These are phyloP conservation scores for Tautogolabrus adspersus DNA, from an alignment of 2,113 vertebrate genomes.

Conservation along the genomic window DNA sequence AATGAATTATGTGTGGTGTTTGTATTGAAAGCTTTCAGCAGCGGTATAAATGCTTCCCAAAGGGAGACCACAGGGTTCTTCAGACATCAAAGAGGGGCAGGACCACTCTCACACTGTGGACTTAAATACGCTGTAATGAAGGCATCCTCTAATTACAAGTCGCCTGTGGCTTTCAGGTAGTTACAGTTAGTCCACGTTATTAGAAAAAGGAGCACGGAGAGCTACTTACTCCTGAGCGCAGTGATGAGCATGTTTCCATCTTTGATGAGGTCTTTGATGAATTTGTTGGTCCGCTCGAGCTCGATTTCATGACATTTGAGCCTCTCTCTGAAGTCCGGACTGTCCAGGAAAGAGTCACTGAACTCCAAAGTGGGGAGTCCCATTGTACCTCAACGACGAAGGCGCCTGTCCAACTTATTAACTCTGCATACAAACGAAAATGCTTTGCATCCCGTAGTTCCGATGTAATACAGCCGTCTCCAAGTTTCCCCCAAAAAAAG, in stretches of 20 bases:
- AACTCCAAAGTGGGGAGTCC: constrained; percentile 97
- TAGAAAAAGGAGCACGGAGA: neutral
- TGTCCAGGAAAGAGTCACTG: constrained; percentile 95
- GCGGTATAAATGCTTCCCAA: constrained; percentile 3
- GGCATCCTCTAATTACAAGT: constrained; percentile 29
- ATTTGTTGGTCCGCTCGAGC: constrained; percentile 95
- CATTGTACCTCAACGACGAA: constrained; percentile 78
- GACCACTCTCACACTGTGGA: neutral
- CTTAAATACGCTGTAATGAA: constrained; percentile 18
- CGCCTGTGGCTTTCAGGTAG: constrained; percentile 38
- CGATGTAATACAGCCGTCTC: constrained; percentile 29
- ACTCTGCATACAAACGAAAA: neutral
- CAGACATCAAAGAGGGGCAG: neutral
- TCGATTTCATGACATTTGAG: constrained; percentile 96
- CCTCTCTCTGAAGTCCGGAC: constrained; percentile 96
- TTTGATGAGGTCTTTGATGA: constrained; percentile 98
- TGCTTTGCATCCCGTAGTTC: constrained; percentile 55
- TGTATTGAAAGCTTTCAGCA: constrained; percentile 8
- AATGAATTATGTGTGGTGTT: constrained; percentile 5
- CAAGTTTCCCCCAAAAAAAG: constrained; percentile 25
- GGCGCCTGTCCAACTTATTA: neutral
- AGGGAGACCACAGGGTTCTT: neutral
- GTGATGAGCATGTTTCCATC: constrained; percentile 94
- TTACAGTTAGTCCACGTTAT: neutral
- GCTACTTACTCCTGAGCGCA: constrained; percentile 92